Evolutionary conservation across 1,140 invertebrate species (phyloP).

Genomic region (Neuroterus valhalla): DNA sequence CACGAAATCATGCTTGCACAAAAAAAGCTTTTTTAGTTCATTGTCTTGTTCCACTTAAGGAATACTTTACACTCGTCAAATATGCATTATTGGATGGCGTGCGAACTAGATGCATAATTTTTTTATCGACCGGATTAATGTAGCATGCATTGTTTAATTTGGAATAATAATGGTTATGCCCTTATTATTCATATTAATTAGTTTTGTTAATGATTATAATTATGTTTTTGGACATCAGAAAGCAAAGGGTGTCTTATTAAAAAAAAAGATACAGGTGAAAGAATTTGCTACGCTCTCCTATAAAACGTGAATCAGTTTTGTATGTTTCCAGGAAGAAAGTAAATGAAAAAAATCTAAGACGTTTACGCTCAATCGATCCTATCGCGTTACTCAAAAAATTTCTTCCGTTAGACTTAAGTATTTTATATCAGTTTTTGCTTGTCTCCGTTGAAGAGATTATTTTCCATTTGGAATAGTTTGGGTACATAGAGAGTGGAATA

Average conservation of each 20-base stretch:
- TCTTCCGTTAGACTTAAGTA: background rate
- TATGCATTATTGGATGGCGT: slow-evolving; percentile 45
- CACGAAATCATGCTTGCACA: slow-evolving; percentile 12
- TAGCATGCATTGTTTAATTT: slow-evolving; percentile 33
- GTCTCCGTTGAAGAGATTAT: background rate
- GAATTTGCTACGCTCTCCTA: background rate
- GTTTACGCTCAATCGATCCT: background rate
- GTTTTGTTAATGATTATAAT: slow-evolving; percentile 24
- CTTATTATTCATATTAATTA: slow-evolving; percentile 4
- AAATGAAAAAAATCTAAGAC: background rate
- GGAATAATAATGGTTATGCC: slow-evolving; percentile 15
- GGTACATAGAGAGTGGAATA: background rate
- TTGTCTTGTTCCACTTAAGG: slow-evolving; percentile 60
- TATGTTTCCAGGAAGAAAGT: slow-evolving; percentile 8
- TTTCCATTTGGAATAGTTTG: background rate
- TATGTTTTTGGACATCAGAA: background rate
- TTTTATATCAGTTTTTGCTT: background rate
- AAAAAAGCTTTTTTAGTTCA: slow-evolving; percentile 47
- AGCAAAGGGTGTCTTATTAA: background rate
- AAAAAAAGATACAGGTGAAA: background rate
- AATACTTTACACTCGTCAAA: slow-evolving; percentile 50
- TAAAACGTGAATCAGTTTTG: background rate
- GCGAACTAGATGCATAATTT: slow-evolving; percentile 52
- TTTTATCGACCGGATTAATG: slow-evolving; percentile 26
- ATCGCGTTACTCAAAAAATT: background rate